These are phyloP conservation scores for Apodemia hepburni DNA, from an alignment of 2,888 invertebrate genomes.

Conservation along the genomic window DNA sequence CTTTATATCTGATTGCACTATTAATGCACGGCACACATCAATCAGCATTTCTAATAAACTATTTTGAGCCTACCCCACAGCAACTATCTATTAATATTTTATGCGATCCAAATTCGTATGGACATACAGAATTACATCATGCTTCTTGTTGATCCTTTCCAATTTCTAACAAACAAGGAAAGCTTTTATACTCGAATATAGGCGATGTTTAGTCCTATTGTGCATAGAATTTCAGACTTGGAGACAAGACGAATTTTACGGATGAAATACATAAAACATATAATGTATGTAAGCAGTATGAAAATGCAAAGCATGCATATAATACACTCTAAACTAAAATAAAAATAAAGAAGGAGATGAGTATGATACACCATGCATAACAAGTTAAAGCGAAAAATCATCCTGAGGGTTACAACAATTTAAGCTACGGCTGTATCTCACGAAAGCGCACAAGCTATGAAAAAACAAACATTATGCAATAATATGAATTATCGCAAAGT, in stretches of 20 bases:
- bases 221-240: constrained; percentile 19
- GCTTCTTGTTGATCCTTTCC: constrained; percentile 50
- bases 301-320: constrained; percentile 2
- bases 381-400: background rate
- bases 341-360: background rate
- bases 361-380: constrained; percentile 1
- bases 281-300: background rate
- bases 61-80: constrained; percentile 24
- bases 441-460: background rate
- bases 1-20: background rate
- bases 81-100: constrained; percentile 28
- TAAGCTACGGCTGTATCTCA: background rate
- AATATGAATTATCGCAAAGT: background rate
- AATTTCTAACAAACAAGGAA: constrained; percentile 50
- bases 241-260: constrained; percentile 13
- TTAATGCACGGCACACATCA: constrained; percentile 53
- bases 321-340: background rate
- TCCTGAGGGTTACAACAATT: background rate
- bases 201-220: constrained; percentile 20
- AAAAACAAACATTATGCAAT: background rate
- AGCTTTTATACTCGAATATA: constrained; percentile 43
- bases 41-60: constrained; percentile 40
- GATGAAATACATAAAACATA: constrained; percentile 10
- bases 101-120: background rate
- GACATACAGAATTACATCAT: constrained; percentile 42